Evolutionary conservation across 2,888 invertebrate genomes (phyloP).

Genomic region (Lymantria monacha): DNA sequence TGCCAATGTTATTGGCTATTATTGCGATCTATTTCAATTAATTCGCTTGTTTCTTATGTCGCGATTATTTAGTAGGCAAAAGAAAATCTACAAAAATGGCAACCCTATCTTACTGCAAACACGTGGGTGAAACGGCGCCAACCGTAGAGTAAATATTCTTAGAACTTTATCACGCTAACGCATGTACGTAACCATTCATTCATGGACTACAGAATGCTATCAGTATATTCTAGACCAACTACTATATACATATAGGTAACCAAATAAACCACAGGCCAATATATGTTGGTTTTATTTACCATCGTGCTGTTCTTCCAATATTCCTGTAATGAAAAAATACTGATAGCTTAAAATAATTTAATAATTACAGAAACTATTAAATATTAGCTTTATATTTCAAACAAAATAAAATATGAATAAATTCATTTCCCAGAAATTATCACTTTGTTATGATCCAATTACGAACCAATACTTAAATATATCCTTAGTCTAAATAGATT

Average conservation of each 20-base stretch:
- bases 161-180: constrained; percentile 63
- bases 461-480: neutral
- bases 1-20: too few relatives aligned
- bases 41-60: too few relatives aligned
- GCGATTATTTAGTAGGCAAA: too few relatives aligned
- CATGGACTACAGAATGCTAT: constrained; percentile 54
- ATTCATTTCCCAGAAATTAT: constrained; percentile 14
- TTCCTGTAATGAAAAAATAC: neutral
- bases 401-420: neutral
- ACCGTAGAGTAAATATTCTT: constrained; percentile 66
- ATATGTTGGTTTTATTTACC: constrained; percentile 40
- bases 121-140: constrained; percentile 62
- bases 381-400: too few relatives aligned
- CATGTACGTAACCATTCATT: constrained; percentile 60
- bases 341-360: too few relatives aligned
- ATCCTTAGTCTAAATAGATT: neutral
- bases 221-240: constrained; percentile 27
- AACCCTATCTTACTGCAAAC: neutral
- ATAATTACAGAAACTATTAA: too few relatives aligned
- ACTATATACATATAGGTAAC: constrained; percentile 27
- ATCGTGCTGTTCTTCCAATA: constrained; percentile 35
- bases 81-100: neutral
- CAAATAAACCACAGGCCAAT: constrained; percentile 32
- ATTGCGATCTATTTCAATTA: too few relatives aligned
- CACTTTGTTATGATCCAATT: constrained; percentile 2